These are phyloP conservation scores for Podotricha telesiphe DNA, from an alignment of 2,888 invertebrate genomes.

Conservation along the genomic window DNA sequence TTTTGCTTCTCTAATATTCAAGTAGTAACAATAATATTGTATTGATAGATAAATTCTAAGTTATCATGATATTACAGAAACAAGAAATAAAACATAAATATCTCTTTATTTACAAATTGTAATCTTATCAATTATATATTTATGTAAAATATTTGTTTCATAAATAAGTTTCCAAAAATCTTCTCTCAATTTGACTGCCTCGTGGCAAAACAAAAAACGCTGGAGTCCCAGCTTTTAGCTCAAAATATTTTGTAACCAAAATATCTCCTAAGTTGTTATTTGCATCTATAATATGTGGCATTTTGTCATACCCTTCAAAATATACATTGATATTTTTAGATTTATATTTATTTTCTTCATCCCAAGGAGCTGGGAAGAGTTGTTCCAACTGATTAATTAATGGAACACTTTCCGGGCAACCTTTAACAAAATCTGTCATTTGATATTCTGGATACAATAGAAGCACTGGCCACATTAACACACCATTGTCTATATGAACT, in stretches of 20 bases:
- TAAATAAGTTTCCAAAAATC: slow-evolving; percentile 81
- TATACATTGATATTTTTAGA: slow-evolving; percentile 86
- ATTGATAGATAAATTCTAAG: not conserved
- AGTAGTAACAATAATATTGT: no score
- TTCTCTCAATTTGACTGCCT: slow-evolving; percentile 82
- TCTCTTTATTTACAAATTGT: slow-evolving; percentile 7
- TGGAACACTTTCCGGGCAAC: slow-evolving; percentile 89
- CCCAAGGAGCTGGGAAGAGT: slow-evolving; percentile 90
- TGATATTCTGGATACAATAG: slow-evolving; percentile 95
- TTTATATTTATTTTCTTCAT: slow-evolving; percentile 86
- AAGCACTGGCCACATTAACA: slow-evolving; percentile 93
- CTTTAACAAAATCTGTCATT: slow-evolving; percentile 93
- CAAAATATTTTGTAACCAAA: slow-evolving; percentile 83
- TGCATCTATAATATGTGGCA: slow-evolving; percentile 83
- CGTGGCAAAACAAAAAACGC: slow-evolving; percentile 85
- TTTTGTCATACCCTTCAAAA: slow-evolving; percentile 87
- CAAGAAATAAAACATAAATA: not conserved
- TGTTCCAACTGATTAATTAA: slow-evolving; percentile 76
- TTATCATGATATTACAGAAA: not conserved
- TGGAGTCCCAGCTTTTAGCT: slow-evolving; percentile 86
- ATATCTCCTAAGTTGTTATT: slow-evolving; percentile 84
- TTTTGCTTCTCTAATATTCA: no score
- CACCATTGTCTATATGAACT: slow-evolving; percentile 85
- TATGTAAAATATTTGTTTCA: slow-evolving; percentile 42
- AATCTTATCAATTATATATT: not conserved